A percentile compares a stretch with the other conserved stretches of the same genome.
Conservation (phyloP, 64 coral and sea anemone genomes). For the Montipora foliosa region DNA sequence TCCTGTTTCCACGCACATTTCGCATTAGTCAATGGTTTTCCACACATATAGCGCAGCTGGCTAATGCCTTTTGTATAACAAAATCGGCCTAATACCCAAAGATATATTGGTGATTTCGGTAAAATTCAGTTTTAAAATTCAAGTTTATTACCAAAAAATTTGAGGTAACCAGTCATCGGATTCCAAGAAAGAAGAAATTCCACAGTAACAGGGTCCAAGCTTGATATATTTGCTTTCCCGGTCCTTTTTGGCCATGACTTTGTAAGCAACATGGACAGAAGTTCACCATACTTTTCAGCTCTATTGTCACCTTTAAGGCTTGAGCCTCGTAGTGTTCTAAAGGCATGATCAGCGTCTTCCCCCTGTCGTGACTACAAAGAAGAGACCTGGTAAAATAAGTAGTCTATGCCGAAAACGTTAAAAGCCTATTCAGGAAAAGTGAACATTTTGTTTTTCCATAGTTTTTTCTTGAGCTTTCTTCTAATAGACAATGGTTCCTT, state of each 20-base stretch:
- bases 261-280: conserved; percentile 5
- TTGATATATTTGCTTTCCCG: not conserved
- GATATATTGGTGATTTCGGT: no score
- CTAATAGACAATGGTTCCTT: no score
- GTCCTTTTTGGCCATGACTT: conserved; percentile 6
- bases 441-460: no score
- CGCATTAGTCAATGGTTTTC: no score
- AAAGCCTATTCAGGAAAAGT: not conserved
- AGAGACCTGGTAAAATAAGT: not conserved
- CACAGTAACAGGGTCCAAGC: not conserved
- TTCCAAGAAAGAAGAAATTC: conserved; percentile 32
- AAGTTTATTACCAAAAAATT: not conserved
- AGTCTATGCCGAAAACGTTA: not conserved
- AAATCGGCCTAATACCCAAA: no score
- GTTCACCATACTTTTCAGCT: not conserved
- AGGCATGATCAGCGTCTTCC: not conserved
- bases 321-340: not conserved
- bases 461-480: no score
- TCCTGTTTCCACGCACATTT: no score
- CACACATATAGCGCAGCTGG: no score
- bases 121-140: no score
- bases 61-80: no score
- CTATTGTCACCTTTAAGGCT: not conserved
- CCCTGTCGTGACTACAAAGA: not conserved
- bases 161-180: conserved; percentile 11